These are phyloP conservation scores for Rhea pennata DNA, from an alignment of 2,113 vertebrate species.

Conservation along the genomic window DNA sequence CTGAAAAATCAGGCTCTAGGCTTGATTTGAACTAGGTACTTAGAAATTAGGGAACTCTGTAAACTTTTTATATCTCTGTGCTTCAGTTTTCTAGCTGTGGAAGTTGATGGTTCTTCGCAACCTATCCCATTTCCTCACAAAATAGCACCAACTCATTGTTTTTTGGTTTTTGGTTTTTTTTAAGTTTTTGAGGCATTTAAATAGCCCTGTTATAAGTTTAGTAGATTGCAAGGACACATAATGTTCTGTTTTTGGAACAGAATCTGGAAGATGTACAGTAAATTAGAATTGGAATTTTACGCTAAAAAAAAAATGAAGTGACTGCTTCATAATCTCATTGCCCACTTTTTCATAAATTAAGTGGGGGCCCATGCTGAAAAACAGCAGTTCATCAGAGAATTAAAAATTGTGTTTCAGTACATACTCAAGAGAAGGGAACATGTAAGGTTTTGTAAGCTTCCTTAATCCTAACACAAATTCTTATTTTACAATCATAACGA, in stretches of 20 bases:
- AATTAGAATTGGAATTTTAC: background rate
- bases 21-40: constrained; percentile 19
- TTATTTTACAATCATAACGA: background rate
- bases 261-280: background rate
- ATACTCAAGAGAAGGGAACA: background rate
- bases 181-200: background rate
- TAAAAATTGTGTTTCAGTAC: background rate
- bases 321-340: background rate
- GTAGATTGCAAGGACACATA: background rate
- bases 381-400: background rate
- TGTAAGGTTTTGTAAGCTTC: background rate
- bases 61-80: background rate
- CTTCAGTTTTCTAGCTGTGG: constrained; percentile 10
- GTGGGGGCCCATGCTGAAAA: background rate
- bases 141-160: background rate
- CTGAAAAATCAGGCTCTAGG: constrained; percentile 10
- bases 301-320: background rate
- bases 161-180: background rate
- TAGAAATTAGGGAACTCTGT: background rate
- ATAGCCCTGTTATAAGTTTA: background rate
- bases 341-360: background rate
- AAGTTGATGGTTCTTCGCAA: background rate
- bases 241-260: background rate
- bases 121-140: background rate
- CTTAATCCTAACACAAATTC: background rate